Base-by-base conservation (phyloP, 1,140 invertebrate genomes). In the Bicyclus anynana region DNA sequence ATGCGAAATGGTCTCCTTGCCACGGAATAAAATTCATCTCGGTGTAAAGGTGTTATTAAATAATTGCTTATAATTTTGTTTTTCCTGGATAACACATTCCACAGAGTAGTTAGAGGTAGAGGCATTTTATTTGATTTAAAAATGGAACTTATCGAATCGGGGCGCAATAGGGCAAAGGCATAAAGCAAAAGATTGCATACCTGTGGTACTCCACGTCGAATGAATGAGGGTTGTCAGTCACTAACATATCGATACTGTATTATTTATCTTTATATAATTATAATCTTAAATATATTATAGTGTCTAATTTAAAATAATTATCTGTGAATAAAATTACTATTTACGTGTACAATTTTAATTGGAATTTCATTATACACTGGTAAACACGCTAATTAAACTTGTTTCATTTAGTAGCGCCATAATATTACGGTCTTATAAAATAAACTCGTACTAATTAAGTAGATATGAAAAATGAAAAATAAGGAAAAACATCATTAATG, bases 101-200 rank as follows among this genome's bases (percentile, higher is more conserved):
- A 23, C 7, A 23, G 2, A 23, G 7, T 2, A 2, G 23, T 23
- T 23, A 23, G 7, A 33, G 29, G 3, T 3, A 33, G 3, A 33
- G 29, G 29, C 21, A 42, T 37, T 55, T 48, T 55, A 48, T 48
- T 35, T 48, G 21, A 56, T 56, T 40, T 29, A 40, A 56, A 56
- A 56, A 57, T 26, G 54, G 33, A 65, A 52, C 58, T 61, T 66
- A 66, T 69, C 57, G 60, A 69, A 69, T 69, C 55, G 54, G 67
- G 69, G 57, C 38, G 56, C 56, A 59, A 59, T 68, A 74, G 72
- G 69, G 57, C 63, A 65, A 66, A 65, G 54, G 69, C 47, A 71
- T 69, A 67, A 69, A 65, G 69, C 69, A 59, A 74, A 71, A 79
- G 77, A 83, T 78, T 77, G 75, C 77, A 79, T 83, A 80, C 79